phyloP scores from a whole-genome alignment of 2,888 invertebrate species.

The Cephalotes varians region DNA sequence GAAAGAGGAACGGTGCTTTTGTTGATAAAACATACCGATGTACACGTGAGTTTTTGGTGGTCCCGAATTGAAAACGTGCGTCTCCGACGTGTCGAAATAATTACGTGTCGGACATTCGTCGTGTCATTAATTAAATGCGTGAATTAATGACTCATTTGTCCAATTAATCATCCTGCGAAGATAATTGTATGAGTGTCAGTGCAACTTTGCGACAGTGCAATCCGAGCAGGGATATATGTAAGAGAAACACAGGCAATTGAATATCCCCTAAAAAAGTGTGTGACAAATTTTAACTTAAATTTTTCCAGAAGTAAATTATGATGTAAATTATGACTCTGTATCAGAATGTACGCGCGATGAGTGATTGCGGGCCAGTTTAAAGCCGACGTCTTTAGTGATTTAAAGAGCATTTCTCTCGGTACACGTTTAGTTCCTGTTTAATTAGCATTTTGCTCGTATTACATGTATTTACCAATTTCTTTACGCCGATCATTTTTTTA shows the following conservation, averaged over 20 bases:
- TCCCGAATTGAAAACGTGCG: background rate
- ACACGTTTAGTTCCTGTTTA: background rate
- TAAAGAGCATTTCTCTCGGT: background rate
- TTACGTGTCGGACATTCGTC: background rate
- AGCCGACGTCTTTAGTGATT: constrained; percentile 3
- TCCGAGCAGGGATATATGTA: background rate
- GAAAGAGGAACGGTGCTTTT: background rate
- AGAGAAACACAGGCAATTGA: background rate
- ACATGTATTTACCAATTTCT: background rate
- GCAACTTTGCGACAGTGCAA: constrained; percentile 7
- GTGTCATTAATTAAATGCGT: background rate
- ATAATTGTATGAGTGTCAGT: background rate
- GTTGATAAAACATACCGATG: constrained; percentile 16
- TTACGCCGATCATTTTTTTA: background rate
- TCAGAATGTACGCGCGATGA: background rate
- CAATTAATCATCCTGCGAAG: background rate
- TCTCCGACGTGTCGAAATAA: background rate
- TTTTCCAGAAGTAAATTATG: background rate
- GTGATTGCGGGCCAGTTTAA: background rate
- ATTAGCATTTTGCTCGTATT: background rate
- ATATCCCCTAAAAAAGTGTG: background rate
- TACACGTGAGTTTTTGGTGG: constrained; percentile 29
- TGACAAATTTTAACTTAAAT: background rate
- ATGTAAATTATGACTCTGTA: background rate
- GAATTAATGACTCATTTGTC: background rate